Conservation (phyloP, 2,888 invertebrate species). For the Caenorhabditis wallacei region DNA sequence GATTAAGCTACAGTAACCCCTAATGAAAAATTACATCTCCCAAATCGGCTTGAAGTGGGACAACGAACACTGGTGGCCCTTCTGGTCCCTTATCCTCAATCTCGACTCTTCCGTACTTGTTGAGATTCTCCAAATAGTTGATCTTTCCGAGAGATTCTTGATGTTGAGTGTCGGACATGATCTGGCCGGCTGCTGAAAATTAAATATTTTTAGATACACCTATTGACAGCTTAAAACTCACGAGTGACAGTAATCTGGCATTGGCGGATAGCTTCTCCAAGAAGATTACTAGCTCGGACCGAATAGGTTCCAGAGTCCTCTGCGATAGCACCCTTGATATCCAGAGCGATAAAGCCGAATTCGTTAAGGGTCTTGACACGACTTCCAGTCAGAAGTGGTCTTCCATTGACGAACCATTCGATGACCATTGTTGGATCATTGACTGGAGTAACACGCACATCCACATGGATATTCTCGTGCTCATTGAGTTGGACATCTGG, state of each 20-base stretch:
- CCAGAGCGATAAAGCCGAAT: conserved; percentile 90
- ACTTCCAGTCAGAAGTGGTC: conserved; percentile 88
- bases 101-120: conserved; percentile 82
- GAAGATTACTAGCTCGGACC: conserved; percentile 85
- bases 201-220: not conserved
- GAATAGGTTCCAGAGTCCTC: conserved; percentile 95
- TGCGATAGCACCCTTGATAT: conserved; percentile 87
- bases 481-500: conserved; percentile 79
- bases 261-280: conserved; percentile 78
- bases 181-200: conserved; percentile 76
- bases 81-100: conserved; percentile 79
- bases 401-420: conserved; percentile 97
- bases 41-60: conserved; percentile 70
- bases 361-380: conserved; percentile 85
- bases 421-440: conserved; percentile 99
- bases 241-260: conserved; percentile 77
- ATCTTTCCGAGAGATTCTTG: conserved; percentile 83
- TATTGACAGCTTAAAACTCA: conserved; percentile 28
- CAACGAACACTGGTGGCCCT: conserved; percentile 75
- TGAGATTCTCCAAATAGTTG: conserved; percentile 85
- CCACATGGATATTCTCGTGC: conserved; percentile 80
- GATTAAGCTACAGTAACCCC: conserved; percentile 32
- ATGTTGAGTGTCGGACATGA: conserved; percentile 81
- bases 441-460: conserved; percentile 88
- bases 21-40: conserved; percentile 79